Percentiles rank a stretch among this genome's conserved stretches.
phyloP scores from a whole-genome alignment of 2,797 vertebrate species.

The Tadarida brasiliensis region DNA sequence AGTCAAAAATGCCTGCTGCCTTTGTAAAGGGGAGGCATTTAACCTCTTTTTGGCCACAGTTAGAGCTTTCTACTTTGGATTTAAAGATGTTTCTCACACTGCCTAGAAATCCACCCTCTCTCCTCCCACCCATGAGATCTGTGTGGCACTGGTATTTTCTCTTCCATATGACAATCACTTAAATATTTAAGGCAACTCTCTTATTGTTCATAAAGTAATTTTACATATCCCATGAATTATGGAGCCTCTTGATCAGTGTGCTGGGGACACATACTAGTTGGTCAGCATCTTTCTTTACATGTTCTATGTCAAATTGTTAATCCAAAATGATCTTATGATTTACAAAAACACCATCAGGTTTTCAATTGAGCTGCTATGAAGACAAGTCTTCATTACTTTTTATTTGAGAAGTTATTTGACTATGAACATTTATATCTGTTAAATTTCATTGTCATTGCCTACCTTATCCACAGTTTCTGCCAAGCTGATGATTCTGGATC shows the following conservation, averaged over 20 bases:
- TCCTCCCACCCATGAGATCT: not conserved
- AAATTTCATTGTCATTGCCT: not conserved
- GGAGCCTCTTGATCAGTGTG: not conserved
- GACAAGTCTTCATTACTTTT: not conserved
- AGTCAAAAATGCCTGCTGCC: conserved; percentile 6
- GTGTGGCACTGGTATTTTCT: not conserved
- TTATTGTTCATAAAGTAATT: not conserved
- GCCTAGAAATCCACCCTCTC: not conserved
- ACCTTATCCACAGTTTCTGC: not conserved
- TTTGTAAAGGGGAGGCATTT: not conserved
- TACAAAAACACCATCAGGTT: not conserved
- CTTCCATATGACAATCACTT: not conserved
- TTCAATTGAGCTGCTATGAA: not conserved
- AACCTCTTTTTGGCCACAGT: not conserved
- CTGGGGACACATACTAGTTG: not conserved
- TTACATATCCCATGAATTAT: not conserved
- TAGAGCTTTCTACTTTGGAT: not conserved
- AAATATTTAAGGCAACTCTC: not conserved
- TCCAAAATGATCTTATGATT: not conserved
- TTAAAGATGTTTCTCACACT: not conserved
- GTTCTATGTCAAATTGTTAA: not conserved
- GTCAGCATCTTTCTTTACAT: not conserved
- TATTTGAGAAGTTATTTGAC: conserved; percentile 31
- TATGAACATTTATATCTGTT: not conserved
- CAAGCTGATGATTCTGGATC: not conserved